Evolutionary conservation across 1,140 invertebrate genomes (phyloP).

Genomic region (Ptiloglossa arizonensis): DNA sequence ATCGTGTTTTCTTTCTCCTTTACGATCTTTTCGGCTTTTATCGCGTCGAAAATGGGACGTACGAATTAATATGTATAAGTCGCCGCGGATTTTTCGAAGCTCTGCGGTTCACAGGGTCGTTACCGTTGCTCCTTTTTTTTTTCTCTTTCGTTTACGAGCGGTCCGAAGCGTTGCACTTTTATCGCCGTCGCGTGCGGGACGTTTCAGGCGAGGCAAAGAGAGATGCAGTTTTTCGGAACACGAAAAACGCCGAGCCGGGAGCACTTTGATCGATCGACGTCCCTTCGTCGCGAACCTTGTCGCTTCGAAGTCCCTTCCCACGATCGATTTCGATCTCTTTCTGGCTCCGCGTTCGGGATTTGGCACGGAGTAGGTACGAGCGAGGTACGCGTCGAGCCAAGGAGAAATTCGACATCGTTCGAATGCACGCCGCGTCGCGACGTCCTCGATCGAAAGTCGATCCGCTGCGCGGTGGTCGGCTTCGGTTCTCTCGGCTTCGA

Average conservation of each 20-base stretch:
- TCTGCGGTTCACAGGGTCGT: constrained; percentile 6
- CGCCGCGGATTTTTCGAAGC: constrained; percentile 39
- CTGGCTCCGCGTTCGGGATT: background rate
- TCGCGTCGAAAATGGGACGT: background rate
- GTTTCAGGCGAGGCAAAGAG: too few species aligned
- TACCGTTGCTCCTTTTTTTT: background rate
- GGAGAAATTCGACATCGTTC: constrained; percentile 32
- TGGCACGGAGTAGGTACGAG: background rate
- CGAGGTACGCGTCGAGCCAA: background rate
- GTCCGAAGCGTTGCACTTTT: background rate
- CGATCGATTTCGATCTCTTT: background rate
- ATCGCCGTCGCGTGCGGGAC: background rate
- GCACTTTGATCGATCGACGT: too few species aligned
- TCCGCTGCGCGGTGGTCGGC: background rate
- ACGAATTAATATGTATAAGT: constrained; percentile 31
- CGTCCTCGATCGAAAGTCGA: constrained; percentile 32
- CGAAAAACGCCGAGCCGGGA: too few species aligned
- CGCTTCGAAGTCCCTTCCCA: background rate
- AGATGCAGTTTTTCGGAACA: too few species aligned
- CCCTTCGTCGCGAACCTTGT: too few species aligned
- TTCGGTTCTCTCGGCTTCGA: background rate
- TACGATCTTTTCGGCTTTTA: constrained; percentile 18
- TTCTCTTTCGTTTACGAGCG: constrained; percentile 2
- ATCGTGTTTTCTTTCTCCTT: background rate
- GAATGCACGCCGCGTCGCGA: constrained; percentile 5